Percentiles rank a stretch among this genome's conserved stretches.
Conservation (phyloP, 1,140 invertebrate genomes). For the Maniola jurtina region DNA sequence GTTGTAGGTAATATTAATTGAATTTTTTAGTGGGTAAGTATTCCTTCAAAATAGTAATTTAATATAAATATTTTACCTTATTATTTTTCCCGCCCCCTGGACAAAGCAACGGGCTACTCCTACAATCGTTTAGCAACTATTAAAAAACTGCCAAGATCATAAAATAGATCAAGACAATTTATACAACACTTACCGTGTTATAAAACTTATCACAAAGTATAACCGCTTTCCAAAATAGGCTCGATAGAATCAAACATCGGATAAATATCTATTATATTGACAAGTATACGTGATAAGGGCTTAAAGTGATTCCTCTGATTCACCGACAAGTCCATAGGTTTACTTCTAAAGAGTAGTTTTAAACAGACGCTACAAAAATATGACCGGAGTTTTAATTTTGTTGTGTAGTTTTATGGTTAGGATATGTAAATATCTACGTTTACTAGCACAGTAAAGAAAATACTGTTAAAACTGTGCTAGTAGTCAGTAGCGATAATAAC, state of each 20-base stretch:
- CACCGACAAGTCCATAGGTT: slow-evolving; percentile 21
- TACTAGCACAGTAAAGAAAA: not conserved
- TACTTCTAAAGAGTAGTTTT: slow-evolving; percentile 5
- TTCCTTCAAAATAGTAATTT: too few relatives aligned
- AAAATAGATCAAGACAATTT: slow-evolving; percentile 16
- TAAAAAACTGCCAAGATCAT: slow-evolving; percentile 13
- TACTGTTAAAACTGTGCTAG: not conserved
- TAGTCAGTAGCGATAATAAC: not conserved
- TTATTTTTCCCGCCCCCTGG: not conserved
- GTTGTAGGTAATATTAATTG: too few relatives aligned
- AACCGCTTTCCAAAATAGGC: slow-evolving; percentile 18
- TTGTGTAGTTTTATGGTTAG: not conserved
- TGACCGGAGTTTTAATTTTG: not conserved
- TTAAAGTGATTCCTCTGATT: slow-evolving; percentile 21
- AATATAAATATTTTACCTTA: not conserved
- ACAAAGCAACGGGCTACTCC: not conserved
- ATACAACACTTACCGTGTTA: slow-evolving; percentile 22
- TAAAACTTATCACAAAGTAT: slow-evolving; percentile 20
- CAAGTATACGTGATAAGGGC: slow-evolving; percentile 25
- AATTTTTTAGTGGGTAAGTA: too few relatives aligned
- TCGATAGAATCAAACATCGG: slow-evolving; percentile 24
- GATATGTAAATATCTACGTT: not conserved
- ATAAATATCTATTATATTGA: slow-evolving; percentile 16
- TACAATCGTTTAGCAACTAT: not conserved
- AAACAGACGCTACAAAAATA: not conserved